Base-by-base conservation (phyloP, 2,113 vertebrate genomes). In the Picathartes gymnocephalus region DNA sequence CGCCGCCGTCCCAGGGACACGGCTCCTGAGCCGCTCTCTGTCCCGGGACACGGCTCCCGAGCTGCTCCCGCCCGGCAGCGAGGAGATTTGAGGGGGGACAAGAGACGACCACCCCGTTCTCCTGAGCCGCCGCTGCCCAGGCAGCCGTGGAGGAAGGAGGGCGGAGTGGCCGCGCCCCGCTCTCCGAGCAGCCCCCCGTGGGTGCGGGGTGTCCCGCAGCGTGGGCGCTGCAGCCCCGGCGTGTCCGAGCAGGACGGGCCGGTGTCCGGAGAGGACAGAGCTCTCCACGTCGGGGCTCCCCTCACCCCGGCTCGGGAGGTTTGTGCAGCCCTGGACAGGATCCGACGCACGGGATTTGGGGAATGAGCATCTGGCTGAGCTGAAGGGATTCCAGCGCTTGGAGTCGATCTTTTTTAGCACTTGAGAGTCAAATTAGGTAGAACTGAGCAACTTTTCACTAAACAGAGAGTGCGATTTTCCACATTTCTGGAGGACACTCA, bases 291-390 rank as follows among this genome's bases (percentile, higher is more conserved):
- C 37, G 13, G 7, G 42, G 37, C 16, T 51, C 20, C 58, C 5
- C 24, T 25, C 16, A 3, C 12, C 13, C 16, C 12, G 3, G 20
- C 4, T 3, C 44, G 1, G n/a, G 24, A 25, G 2, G 10, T 22
- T 16, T 17, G 30, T 31, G 78, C 11, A 28, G 19, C 30, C 45
- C 42, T 7, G 6, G 33, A 2, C 39, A 7, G 53, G 62, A 54
- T 30, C 57, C 4, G 1, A 15, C 77, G 37, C 22, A 2, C 19
- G 2, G 40, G 74, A 39, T 50, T 17, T 66, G 51, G 71, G 74
- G n/a, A 57, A 21, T 0, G 33, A 48, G 42, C 31, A 22, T 64
- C 66, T 48, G 69, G 77, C 78, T 47, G n/a, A 60, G 53, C 60
- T 81, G 78, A 51, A 40, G 69, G 39, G 24, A 15, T 45, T 64